A percentile compares a stretch with the other conserved stretches of the same genome.
Evolutionary conservation across 1,140 invertebrate genomes (phyloP).

Genomic region (Euwallacea similis): DNA sequence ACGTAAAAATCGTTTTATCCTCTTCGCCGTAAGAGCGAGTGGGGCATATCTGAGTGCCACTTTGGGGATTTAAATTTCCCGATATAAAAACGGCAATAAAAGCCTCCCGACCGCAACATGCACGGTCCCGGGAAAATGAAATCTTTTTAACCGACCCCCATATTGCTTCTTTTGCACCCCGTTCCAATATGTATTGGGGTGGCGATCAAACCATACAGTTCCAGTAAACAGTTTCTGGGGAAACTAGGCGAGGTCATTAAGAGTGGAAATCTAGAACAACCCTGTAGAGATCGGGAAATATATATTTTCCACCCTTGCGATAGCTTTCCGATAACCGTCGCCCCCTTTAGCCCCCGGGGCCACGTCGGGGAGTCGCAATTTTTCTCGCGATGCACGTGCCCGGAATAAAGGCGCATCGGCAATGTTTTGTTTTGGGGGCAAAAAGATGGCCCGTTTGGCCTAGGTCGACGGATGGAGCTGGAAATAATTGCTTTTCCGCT

Average conservation of each 20-base stretch:
- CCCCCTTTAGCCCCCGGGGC: slow-evolving; percentile 11
- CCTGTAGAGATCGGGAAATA: too few species aligned
- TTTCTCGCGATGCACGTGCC: slow-evolving; percentile 39
- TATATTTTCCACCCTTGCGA: slow-evolving; percentile 34
- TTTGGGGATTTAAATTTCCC: slow-evolving; percentile 42
- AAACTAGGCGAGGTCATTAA: too few species aligned
- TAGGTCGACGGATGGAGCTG: slow-evolving; percentile 30
- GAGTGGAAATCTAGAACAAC: too few species aligned
- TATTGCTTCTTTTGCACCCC: slow-evolving; percentile 29
- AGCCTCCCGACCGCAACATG: slow-evolving; percentile 49
- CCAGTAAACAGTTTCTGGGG: not conserved
- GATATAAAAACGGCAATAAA: slow-evolving; percentile 49
- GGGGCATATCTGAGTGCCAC: slow-evolving; percentile 31
- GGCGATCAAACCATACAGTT: not conserved
- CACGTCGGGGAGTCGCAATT: slow-evolving; percentile 38
- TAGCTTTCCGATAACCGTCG: slow-evolving; percentile 35
- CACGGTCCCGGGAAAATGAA: slow-evolving; percentile 51
- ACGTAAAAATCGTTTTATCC: slow-evolving; percentile 35
- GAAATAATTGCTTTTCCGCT: slow-evolving; percentile 26
- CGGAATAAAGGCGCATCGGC: slow-evolving; percentile 27
- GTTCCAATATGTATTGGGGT: slow-evolving; percentile 22
- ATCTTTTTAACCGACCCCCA: slow-evolving; percentile 49
- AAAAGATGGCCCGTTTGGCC: slow-evolving; percentile 29
- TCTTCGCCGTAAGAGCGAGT: slow-evolving; percentile 12
- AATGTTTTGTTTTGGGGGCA: slow-evolving; percentile 33